These are phyloP conservation scores for Athene noctua DNA, from an alignment of 2,113 vertebrate genomes.

Conservation along the genomic window DNA sequence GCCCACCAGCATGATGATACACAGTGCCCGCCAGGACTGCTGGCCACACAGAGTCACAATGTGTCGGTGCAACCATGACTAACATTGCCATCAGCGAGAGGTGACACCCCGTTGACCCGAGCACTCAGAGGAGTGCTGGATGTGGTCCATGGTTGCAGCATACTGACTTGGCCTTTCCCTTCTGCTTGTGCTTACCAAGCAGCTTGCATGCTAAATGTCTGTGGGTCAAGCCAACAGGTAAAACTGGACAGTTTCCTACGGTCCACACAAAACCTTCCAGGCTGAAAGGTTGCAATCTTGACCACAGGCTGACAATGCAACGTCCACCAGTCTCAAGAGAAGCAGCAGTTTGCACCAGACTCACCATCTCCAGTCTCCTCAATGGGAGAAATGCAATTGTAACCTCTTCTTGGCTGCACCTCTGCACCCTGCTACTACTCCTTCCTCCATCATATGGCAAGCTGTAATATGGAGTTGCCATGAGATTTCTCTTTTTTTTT, in stretches of 20 bases:
- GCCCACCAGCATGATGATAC: fast-evolving
- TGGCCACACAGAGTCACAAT: not conserved
- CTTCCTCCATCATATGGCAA: not conserved
- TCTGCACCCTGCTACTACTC: not conserved
- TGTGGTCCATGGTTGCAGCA: too few species aligned
- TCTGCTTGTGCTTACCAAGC: fast-evolving
- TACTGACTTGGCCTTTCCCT: not conserved
- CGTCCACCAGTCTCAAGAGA: not conserved
- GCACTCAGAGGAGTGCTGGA: not conserved
- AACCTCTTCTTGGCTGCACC: not conserved
- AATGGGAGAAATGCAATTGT: not conserved
- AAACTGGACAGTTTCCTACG: not conserved
- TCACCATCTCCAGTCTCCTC: not conserved
- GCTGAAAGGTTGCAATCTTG: not conserved
- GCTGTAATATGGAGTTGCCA: not conserved
- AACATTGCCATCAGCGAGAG: not conserved
- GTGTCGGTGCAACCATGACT: not conserved
- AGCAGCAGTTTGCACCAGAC: not conserved
- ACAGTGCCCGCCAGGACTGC: fast-evolving
- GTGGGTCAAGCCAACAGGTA: not conserved
- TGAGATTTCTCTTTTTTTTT: fast-evolving
- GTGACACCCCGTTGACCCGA: not conserved
- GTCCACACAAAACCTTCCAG: not conserved
- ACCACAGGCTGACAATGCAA: not conserved
- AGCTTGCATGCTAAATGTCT: fast-evolving